Evolutionary conservation across 2,888 invertebrate species (phyloP).

Genomic region (Laspeyria flexula): DNA sequence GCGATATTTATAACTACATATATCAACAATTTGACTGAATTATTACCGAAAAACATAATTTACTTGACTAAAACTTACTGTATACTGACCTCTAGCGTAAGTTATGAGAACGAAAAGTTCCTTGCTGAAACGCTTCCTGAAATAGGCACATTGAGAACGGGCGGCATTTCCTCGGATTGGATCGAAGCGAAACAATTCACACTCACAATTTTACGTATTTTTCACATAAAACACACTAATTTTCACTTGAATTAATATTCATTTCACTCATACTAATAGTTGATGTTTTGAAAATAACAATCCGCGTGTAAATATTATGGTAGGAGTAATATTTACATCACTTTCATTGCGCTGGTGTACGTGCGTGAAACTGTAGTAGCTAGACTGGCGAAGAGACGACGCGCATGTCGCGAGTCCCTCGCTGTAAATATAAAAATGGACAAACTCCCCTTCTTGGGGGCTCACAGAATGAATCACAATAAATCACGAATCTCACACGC

Average conservation of each 20-base stretch:
- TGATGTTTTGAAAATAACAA: constrained; percentile 72
- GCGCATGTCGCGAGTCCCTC: constrained; percentile 84
- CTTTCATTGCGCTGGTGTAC: constrained; percentile 79
- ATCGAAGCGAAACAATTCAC: constrained; percentile 77
- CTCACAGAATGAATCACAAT: constrained; percentile 83
- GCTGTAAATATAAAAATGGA: constrained; percentile 85
- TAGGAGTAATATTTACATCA: constrained; percentile 83
- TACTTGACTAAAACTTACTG: constrained; percentile 22
- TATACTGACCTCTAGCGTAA: constrained; percentile 84
- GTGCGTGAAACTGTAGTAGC: constrained; percentile 82
- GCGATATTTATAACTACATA: constrained; percentile 54
- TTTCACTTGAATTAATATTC: constrained; percentile 55
- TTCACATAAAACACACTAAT: constrained; percentile 66
- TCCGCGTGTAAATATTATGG: constrained; percentile 77
- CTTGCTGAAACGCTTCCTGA: constrained; percentile 83
- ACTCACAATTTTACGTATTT: constrained; percentile 60
- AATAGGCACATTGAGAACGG: constrained; percentile 75
- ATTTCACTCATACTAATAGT: constrained; percentile 58
- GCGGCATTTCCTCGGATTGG: constrained; percentile 78
- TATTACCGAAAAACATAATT: constrained; percentile 16
- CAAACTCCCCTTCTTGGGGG: constrained; percentile 83
- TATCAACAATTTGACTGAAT: constrained; percentile 27
- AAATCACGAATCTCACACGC: constrained; percentile 66
- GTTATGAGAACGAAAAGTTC: constrained; percentile 81
- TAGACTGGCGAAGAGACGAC: constrained; percentile 82